Evolutionary conservation across 2,113 vertebrate genomes (phyloP).

Genomic region (Malurus alboscapulatus): DNA sequence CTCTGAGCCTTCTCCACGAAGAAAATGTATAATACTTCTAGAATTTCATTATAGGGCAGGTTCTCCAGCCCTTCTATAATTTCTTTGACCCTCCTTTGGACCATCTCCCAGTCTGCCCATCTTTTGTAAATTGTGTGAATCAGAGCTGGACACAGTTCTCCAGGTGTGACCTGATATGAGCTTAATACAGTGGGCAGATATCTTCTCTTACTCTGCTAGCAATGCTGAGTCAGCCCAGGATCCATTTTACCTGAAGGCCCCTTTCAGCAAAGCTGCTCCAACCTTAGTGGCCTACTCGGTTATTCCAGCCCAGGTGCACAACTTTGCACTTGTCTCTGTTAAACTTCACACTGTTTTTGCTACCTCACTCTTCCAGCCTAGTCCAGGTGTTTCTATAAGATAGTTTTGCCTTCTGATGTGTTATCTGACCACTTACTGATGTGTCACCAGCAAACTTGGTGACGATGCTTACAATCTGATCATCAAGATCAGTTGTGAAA

Average conservation of each 20-base stretch:
- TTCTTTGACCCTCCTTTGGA: background rate
- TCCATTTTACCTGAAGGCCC: background rate
- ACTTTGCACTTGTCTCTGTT: background rate
- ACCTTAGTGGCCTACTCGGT: background rate
- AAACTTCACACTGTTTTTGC: background rate
- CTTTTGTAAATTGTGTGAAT: background rate
- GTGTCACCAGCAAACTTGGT: background rate
- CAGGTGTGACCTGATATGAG: background rate
- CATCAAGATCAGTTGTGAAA: fast-evolving
- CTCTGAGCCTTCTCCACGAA: background rate
- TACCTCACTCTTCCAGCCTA: background rate
- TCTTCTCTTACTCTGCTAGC: background rate
- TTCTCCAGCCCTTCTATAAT: background rate
- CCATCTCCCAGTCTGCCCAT: background rate
- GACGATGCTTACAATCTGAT: background rate
- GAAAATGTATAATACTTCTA: background rate
- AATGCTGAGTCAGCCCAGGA: background rate
- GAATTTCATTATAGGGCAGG: background rate
- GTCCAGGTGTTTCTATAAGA: background rate
- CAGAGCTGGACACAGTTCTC: background rate
- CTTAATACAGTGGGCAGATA: background rate
- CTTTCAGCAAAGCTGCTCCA: background rate
- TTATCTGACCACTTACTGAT: background rate
- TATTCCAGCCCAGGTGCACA: background rate
- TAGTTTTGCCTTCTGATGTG: background rate